These are phyloP conservation scores for Himalopsyche phryganea DNA, from an alignment of 1,140 invertebrate species.

Conservation along the genomic window DNA sequence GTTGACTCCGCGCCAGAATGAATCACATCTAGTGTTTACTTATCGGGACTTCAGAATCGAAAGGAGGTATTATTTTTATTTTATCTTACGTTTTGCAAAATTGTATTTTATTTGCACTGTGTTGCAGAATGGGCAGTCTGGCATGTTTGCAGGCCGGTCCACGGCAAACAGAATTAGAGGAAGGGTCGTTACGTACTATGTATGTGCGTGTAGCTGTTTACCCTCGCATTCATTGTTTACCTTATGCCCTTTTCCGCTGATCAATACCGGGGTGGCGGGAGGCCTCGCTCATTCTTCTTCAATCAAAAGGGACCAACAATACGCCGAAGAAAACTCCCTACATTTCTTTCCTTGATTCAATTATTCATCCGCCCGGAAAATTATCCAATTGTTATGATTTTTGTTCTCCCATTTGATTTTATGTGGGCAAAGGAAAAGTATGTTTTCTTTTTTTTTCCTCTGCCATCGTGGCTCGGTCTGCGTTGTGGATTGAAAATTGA, in stretches of 20 bases:
- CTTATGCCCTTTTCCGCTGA: constrained; percentile 35
- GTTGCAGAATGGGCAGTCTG: constrained; percentile 27
- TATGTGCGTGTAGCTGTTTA: constrained; percentile 34
- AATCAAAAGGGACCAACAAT: constrained; percentile 28
- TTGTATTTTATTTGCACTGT: constrained; percentile 35
- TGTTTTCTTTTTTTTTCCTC: neutral
- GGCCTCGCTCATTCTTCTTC: constrained; percentile 22
- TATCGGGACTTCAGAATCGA: constrained; percentile 2
- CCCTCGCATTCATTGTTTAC: constrained; percentile 36
- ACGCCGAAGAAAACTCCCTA: constrained; percentile 16
- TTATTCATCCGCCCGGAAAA: constrained; percentile 35
- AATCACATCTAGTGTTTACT: constrained; percentile 10
- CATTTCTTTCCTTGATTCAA: constrained; percentile 33
- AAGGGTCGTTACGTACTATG: constrained; percentile 24
- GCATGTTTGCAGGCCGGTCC: constrained; percentile 32
- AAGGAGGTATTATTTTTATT: constrained; percentile 11
- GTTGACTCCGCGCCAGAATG: neutral
- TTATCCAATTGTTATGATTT: constrained; percentile 37
- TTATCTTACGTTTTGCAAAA: constrained; percentile 29
- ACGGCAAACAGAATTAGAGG: constrained; percentile 35
- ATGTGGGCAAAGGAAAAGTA: constrained; percentile 8
- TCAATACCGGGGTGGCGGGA: constrained; percentile 28
- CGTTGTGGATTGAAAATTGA: too few relatives aligned
- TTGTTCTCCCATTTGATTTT: constrained; percentile 30
- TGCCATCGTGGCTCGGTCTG: neutral